Percentiles rank a stretch among this genome's conserved stretches.
phyloP scores from a whole-genome alignment of 2,113 vertebrate species.

The Calidris pygmaea region DNA sequence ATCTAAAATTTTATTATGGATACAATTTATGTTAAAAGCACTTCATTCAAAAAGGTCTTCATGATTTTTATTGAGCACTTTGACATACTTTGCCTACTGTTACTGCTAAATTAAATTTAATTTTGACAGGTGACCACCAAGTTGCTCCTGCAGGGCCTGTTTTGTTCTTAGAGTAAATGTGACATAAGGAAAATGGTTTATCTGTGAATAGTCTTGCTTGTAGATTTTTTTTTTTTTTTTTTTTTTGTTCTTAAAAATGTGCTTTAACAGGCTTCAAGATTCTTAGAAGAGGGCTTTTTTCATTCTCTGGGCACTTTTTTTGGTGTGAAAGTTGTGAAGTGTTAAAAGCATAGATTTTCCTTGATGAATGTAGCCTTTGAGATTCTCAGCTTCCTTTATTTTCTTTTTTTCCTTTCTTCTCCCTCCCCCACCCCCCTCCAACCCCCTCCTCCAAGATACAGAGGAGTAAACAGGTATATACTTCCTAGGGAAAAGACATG shows the following conservation, averaged over 20 bases:
- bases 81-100: constrained; percentile 51
- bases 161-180: constrained; percentile 56
- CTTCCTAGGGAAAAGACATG: constrained; percentile 7
- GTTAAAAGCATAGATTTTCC: constrained; percentile 54
- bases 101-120: constrained; percentile 66
- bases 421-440: too few relatives aligned
- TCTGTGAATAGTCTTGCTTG: constrained; percentile 45
- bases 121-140: constrained; percentile 61
- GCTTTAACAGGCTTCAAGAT: constrained; percentile 51
- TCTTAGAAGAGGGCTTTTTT: constrained; percentile 36
- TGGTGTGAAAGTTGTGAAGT: constrained; percentile 38
- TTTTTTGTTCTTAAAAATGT: constrained; percentile 31
- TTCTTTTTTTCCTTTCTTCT: neutral
- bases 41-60: constrained; percentile 47
- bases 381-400: constrained; percentile 29
- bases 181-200: constrained; percentile 47
- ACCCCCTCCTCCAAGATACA: neutral
- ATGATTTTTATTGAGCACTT: constrained; percentile 39
- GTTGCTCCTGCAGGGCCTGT: constrained; percentile 37
- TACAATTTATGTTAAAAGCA: constrained; percentile 32
- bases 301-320: constrained; percentile 18
- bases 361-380: constrained; percentile 62
- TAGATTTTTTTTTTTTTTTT: constrained; percentile 15
- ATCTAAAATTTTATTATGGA: neutral
- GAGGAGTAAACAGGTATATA: neutral